A percentile compares a stretch with the other conserved stretches of the same genome.
phyloP scores from a whole-genome alignment of 1,140 invertebrate genomes.

The Chionoecetes opilio region DNA sequence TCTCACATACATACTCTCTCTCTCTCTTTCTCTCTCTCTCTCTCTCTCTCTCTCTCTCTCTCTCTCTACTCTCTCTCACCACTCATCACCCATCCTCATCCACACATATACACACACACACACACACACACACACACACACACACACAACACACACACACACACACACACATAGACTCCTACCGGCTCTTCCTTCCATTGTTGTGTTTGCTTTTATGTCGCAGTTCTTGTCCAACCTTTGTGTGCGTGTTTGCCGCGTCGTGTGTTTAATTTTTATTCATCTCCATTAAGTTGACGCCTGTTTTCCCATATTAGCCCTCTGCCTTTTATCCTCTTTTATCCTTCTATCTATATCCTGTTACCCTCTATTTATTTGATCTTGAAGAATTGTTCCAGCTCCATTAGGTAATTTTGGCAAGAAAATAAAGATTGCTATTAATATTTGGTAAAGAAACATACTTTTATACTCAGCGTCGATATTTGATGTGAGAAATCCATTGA shows the following conservation, averaged over 20 bases:
- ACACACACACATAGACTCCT: conserved; percentile 7
- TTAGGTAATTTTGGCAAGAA: no score
- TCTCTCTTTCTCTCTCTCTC: conserved; percentile 54
- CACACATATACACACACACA: no score
- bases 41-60: conserved; percentile 58
- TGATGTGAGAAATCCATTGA: no score
- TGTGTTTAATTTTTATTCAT: conserved; percentile 11
- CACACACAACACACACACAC: conserved; percentile 27
- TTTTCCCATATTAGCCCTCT: conserved; percentile 31
- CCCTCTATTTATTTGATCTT: no score
- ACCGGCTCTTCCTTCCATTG: conserved; percentile 15
- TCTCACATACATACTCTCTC: conserved; percentile 46
- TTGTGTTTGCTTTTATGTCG: conserved; percentile 30
- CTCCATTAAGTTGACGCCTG: background rate
- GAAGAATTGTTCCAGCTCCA: no score
- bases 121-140: conserved; percentile 21
- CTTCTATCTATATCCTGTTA: no score
- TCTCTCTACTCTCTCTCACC: conserved; percentile 34
- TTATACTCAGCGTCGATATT: no score
- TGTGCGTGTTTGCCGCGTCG: background rate
- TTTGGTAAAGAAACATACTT: no score
- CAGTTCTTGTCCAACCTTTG: background rate
- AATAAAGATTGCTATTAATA: no score
- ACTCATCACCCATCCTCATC: no score
- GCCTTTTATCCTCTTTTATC: background rate